Evolutionary conservation across 1,140 invertebrate genomes (phyloP).

Genomic region (Meteorus sp.): DNA sequence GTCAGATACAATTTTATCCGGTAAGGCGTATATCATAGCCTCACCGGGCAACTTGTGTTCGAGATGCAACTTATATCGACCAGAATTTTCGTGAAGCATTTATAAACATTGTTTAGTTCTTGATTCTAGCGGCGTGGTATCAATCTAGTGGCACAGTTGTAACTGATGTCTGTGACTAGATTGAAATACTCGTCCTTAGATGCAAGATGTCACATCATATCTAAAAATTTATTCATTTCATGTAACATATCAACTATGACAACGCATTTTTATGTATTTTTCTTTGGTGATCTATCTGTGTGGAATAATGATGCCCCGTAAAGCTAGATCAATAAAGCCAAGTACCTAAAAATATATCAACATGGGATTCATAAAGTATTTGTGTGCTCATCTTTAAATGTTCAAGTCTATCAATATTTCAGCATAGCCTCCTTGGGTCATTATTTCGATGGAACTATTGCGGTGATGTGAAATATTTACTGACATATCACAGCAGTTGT

Average conservation of each 20-base stretch:
- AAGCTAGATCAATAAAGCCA: slow-evolving; percentile 67
- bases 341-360: slow-evolving; percentile 44
- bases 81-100: too few relatives aligned
- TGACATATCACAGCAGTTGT: slow-evolving; percentile 64
- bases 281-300: slow-evolving; percentile 69
- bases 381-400: too few relatives aligned
- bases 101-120: too few relatives aligned
- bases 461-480: slow-evolving; percentile 54
- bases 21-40: too few relatives aligned
- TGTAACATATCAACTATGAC: too few relatives aligned
- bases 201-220: too few relatives aligned
- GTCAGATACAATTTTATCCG: too few relatives aligned
- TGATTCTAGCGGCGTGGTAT: slow-evolving; percentile 42
- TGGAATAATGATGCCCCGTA: slow-evolving; percentile 60
- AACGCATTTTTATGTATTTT: slow-evolving; percentile 45
- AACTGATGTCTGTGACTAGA: slow-evolving; percentile 57
- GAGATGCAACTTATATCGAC: too few relatives aligned
- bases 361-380: slow-evolving; percentile 16
- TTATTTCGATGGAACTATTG: slow-evolving; percentile 56
- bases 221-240: too few relatives aligned
- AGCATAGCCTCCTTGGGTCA: neutral
- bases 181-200: slow-evolving; percentile 55
- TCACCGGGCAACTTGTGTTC: too few relatives aligned
- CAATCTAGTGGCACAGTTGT: slow-evolving; percentile 45
- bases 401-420: too few relatives aligned